These are phyloP conservation scores for Puntigrus tetrazona DNA, from an alignment of 2,113 vertebrate species.

Conservation along the genomic window DNA sequence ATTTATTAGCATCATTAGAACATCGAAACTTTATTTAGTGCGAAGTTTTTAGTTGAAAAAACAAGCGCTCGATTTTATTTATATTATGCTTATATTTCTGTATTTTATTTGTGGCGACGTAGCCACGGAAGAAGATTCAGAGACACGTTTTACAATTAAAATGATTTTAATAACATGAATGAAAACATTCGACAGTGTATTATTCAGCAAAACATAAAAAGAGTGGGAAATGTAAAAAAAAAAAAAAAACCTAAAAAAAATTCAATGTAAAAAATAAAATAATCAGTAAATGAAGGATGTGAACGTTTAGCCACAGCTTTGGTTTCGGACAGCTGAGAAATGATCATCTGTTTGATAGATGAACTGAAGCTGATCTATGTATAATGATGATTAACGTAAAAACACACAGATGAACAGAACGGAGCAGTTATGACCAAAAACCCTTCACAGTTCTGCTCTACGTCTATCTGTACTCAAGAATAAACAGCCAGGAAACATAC, in stretches of 20 bases:
- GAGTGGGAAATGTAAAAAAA: not conserved
- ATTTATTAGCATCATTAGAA: too few relatives aligned
- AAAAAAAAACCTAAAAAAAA: not conserved
- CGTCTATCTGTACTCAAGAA: not conserved
- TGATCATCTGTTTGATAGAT: not conserved
- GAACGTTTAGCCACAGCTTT: not conserved
- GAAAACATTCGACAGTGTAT: not conserved
- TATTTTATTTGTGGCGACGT: not conserved
- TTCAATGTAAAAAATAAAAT: not conserved
- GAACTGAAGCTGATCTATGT: not conserved
- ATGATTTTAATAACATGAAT: slow-evolving; percentile 10
- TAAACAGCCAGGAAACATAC: not conserved
- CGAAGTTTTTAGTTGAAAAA: not conserved
- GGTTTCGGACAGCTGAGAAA: not conserved
- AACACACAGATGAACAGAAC: not conserved
- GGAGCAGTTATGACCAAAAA: not conserved
- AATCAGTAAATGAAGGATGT: not conserved
- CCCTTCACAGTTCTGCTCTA: not conserved
- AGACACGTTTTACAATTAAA: not conserved
- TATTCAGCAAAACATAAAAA: not conserved
- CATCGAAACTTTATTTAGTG: not conserved
- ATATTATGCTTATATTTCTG: not conserved
- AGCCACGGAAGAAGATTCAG: not conserved
- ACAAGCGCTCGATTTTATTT: not conserved
- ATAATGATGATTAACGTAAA: not conserved